Evolutionary conservation across 2,888 invertebrate genomes (phyloP), one percentile per base, ranked within the genome.

Genomic region (Endomychus coccineus): DNA sequence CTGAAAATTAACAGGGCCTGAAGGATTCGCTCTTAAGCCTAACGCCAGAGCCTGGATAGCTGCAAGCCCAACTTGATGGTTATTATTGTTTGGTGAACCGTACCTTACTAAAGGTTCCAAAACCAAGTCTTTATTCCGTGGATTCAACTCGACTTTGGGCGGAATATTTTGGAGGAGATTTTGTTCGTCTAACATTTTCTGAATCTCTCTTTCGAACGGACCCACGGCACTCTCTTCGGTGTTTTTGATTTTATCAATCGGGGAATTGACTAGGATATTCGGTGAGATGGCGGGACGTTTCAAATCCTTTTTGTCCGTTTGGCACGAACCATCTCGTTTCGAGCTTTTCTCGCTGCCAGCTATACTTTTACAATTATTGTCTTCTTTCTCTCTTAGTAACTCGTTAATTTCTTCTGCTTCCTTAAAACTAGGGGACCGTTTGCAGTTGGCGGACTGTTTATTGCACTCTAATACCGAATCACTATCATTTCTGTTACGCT

Each of bases 201-300:
- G 83, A 50, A 86, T 80, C 62, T 85, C 84, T 55, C 82, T 73
- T 67, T 85, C 85, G 59, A 85, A 85, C 13, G 84, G 83, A 34
- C 59, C 62, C 9, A 77, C 77, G n/a, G 54, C 42, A 38, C 60
- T 58, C n/a, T 57, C 56, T 27, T 71, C 71, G 44, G 71, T 71
- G 45, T 74, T 61, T 53, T 73, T 75, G 42, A 74, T 54, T 58
- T 75, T 74, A 27, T 62, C 67, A 39, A 61, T 61, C 10, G 64
- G 62, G 29, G 48, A 50, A 37, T 59, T 56, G 27, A 58, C 56
- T 37, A 71, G 66, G 7, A 71, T 68, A 2, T 71, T 69, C 1
- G 74, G 74, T 35, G 75, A 73, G 6, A 73, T 70, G 45, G 69
- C 70, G 9, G 73, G 40, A 41, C 62, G 57, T 27, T 64, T 60